These are phyloP conservation scores for Nipponia nippon DNA, from an alignment of 2,113 vertebrate species.

Conservation along the genomic window DNA sequence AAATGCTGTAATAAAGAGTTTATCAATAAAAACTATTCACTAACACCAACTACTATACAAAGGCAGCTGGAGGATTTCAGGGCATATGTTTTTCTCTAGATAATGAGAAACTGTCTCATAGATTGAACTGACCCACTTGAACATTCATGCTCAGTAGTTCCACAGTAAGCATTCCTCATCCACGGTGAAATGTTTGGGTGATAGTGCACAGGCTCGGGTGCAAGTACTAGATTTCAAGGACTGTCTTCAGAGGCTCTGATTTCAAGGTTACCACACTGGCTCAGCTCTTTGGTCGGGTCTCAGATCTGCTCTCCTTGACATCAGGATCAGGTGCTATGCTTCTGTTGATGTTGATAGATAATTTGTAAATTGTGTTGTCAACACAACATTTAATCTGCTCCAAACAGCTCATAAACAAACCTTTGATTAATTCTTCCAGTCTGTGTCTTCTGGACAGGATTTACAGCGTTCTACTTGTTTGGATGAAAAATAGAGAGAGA, in stretches of 20 bases:
- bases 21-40: neutral
- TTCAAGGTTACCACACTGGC: neutral
- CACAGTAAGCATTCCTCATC: neutral
- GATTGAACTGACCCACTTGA: neutral
- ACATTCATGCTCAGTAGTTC: neutral
- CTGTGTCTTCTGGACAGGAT: slow-evolving; percentile 71
- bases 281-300: neutral
- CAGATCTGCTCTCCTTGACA: neutral
- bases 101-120: neutral
- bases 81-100: neutral
- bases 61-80: neutral
- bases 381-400: slow-evolving; percentile 73
- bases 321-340: neutral
- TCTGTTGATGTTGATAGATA: slow-evolving; percentile 68
- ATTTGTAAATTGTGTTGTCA: slow-evolving; percentile 75
- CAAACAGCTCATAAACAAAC: slow-evolving; percentile 75
- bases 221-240: neutral
- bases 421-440: slow-evolving; percentile 77
- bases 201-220: neutral
- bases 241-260: neutral
- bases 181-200: neutral
- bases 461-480: slow-evolving; percentile 71
- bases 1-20: neutral
- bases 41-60: neutral
- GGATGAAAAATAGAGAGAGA: slow-evolving; percentile 73